These are phyloP conservation scores for Ichneumoninae sp. DNA, from an alignment of 2,888 invertebrate genomes.

Conservation along the genomic window DNA sequence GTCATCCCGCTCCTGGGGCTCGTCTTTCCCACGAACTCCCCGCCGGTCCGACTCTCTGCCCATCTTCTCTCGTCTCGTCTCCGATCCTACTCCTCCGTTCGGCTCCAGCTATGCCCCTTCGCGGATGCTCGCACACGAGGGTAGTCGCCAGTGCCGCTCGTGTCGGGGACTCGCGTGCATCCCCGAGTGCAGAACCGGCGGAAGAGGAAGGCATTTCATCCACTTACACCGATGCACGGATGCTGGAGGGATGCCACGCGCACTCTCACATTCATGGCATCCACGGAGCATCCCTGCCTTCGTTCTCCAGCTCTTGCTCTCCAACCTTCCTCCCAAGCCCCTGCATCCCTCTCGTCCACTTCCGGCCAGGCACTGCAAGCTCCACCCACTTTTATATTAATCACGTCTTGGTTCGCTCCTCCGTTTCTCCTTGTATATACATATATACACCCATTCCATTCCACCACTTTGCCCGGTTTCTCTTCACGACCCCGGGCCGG, in stretches of 20 bases:
- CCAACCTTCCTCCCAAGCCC: slow-evolving; percentile 64
- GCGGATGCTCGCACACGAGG: slow-evolving; percentile 13
- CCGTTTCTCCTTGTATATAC: slow-evolving; percentile 68
- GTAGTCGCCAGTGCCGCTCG: slow-evolving; percentile 7
- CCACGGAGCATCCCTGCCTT: slow-evolving; percentile 74
- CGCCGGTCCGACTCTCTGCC: slow-evolving; percentile 31
- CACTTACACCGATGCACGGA: slow-evolving; percentile 47
- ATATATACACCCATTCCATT: not conserved
- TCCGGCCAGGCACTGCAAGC: slow-evolving; percentile 78
- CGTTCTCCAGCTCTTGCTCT: slow-evolving; percentile 80
- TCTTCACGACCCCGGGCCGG: slow-evolving; percentile 43
- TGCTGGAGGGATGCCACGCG: slow-evolving; percentile 63
- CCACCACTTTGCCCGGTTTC: slow-evolving; percentile 44
- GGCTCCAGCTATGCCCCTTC: slow-evolving; percentile 3
- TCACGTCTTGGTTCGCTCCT: slow-evolving; percentile 83
- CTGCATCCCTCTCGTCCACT: slow-evolving; percentile 83
- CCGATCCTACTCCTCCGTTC: slow-evolving; percentile 9
- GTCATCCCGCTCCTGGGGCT: slow-evolving; percentile 43
- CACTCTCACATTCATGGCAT: slow-evolving; percentile 68
- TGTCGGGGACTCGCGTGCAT: slow-evolving; percentile 15
- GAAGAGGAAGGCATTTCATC: slow-evolving; percentile 38
- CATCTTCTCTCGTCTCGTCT: slow-evolving; percentile 45
- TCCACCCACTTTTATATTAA: slow-evolving; percentile 85
- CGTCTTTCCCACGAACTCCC: slow-evolving; percentile 42
- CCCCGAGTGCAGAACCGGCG: slow-evolving; percentile 35